Evolutionary conservation across 2,888 invertebrate species (phyloP).

Genomic region (Plusia festucae): DNA sequence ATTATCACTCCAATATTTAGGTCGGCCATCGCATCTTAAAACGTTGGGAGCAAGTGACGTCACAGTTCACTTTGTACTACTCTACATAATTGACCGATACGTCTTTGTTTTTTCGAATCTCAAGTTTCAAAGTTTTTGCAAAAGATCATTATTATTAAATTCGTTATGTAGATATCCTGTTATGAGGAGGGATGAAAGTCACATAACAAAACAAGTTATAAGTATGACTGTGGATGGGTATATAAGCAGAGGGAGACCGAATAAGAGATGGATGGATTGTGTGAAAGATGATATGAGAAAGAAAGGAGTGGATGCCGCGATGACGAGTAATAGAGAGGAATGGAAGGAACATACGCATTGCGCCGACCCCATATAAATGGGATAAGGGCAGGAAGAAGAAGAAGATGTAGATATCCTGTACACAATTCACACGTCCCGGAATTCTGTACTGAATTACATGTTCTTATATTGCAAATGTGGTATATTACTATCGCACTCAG

Average conservation of each 20-base stretch:
- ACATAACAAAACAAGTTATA: no score
- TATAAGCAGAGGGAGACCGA: no score
- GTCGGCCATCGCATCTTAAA: conserved; percentile 50
- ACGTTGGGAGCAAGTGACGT: conserved; percentile 14
- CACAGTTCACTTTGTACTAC: conserved; percentile 8
- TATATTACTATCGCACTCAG: conserved; percentile 23
- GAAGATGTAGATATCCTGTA: background rate
- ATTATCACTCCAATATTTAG: conserved; percentile 56
- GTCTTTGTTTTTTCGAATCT: background rate
- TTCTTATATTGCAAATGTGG: conserved; percentile 20
- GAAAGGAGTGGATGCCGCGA: no score
- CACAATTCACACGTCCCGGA: background rate
- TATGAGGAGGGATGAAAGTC: no score
- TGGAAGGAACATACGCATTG: no score
- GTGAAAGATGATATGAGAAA: no score
- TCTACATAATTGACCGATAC: background rate
- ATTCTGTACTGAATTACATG: background rate
- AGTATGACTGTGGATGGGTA: no score
- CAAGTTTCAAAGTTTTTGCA: background rate
- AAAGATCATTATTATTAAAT: background rate
- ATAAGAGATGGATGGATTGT: no score
- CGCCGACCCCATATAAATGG: no score
- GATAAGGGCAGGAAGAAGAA: no score
- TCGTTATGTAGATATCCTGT: background rate
- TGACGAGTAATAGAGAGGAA: no score